Evolutionary conservation across 2,113 vertebrate genomes (phyloP).

Genomic region (Typhlomys cinereus): DNA sequence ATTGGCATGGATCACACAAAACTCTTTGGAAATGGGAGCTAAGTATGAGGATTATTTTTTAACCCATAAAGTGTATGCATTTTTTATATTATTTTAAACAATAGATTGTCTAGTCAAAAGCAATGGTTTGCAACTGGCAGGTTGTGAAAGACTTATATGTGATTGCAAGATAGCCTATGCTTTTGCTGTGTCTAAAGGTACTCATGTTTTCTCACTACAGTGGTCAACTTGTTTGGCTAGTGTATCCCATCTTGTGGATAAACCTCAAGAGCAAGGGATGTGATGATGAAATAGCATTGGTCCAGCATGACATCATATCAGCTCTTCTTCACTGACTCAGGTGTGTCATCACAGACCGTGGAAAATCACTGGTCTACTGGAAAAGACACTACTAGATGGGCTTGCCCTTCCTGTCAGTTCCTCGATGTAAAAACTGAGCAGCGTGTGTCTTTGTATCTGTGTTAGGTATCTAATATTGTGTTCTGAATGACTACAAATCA

Average conservation of each 20-base stretch:
- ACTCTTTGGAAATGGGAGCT: constrained; percentile 6
- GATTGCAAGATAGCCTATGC: not conserved
- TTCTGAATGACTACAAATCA: not conserved
- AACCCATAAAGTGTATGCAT: not conserved
- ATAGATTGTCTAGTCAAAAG: not conserved
- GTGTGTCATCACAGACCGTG: no score
- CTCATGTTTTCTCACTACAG: not conserved
- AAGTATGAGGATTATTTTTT: not conserved
- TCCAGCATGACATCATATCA: not conserved
- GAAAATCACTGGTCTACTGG: no score
- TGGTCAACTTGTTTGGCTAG: not conserved
- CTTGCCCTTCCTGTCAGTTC: no score
- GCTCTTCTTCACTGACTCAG: not conserved
- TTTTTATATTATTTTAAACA: not conserved
- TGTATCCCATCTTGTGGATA: not conserved
- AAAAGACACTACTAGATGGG: no score
- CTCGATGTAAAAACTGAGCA: not conserved
- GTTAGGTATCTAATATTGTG: not conserved
- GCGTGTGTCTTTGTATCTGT: not conserved
- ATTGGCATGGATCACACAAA: not conserved
- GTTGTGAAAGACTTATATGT: not conserved
- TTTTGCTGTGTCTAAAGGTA: not conserved
- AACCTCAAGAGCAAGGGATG: not conserved
- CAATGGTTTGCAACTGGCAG: not conserved
- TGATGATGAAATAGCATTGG: not conserved